A percentile compares a stretch with the other conserved stretches of the same genome.
phyloP scores from a whole-genome alignment of 2,797 vertebrate species.

The Urocyon cinereoargenteus region DNA sequence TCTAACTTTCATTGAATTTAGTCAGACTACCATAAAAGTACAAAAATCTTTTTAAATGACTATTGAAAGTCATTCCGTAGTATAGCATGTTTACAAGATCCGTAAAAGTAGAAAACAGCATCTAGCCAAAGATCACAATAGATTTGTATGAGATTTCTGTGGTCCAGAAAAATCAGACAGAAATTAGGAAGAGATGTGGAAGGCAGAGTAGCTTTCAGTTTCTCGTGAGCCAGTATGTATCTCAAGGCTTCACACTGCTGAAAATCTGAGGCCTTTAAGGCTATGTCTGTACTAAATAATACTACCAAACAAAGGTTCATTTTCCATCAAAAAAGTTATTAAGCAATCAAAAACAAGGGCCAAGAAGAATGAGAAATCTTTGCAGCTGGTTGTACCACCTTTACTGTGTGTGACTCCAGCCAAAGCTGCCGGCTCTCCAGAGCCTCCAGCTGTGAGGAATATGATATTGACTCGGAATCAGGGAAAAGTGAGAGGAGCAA shows the following conservation, averaged over 20 bases:
- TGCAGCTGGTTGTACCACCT: conserved; percentile 32
- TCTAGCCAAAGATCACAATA: background rate
- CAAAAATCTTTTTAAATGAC: background rate
- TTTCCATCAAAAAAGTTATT: background rate
- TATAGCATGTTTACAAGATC: background rate
- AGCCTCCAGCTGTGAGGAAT: conserved; percentile 64
- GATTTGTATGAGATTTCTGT: background rate
- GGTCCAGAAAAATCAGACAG: background rate
- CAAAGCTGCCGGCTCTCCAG: background rate
- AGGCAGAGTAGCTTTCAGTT: background rate
- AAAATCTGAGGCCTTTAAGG: background rate
- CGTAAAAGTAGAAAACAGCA: background rate
- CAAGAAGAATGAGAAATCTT: background rate
- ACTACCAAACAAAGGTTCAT: background rate
- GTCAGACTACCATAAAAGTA: background rate
- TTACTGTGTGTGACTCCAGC: background rate
- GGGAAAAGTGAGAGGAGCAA: conserved; percentile 3
- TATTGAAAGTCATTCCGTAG: background rate
- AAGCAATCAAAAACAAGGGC: conserved; percentile 27
- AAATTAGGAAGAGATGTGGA: background rate
- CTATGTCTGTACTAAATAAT: background rate
- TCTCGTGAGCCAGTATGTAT: background rate
- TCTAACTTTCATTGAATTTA: conserved; percentile 23
- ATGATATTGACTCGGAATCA: conserved; percentile 25
- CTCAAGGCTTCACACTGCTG: background rate